These are phyloP conservation scores for Crambe crambe DNA, from an alignment of 37 sponge, comb jelly and placozoan genomes.

Conservation along the genomic window DNA sequence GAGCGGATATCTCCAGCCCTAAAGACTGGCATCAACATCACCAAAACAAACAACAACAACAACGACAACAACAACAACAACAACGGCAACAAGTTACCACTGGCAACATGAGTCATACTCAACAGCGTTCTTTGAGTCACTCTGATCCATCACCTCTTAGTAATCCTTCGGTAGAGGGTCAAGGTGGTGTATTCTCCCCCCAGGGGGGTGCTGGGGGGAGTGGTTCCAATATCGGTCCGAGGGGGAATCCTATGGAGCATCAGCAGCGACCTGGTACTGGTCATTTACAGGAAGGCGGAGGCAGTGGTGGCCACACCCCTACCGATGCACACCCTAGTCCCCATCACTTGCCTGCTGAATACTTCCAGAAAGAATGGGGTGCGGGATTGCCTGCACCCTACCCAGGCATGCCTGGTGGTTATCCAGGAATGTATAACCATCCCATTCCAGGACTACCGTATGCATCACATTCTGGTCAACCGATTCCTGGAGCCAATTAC, in stretches of 20 bases:
- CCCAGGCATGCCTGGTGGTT: neutral
- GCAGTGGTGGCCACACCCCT: neutral
- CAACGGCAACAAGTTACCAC: neutral
- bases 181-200: neutral
- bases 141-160: too few relatives aligned
- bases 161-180: neutral
- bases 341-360: neutral
- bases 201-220: neutral
- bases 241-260: neutral
- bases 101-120: neutral
- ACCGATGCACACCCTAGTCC: neutral
- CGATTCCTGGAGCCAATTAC: conserved; percentile 39
- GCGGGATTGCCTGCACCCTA: neutral
- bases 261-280: neutral
- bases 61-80: neutral
- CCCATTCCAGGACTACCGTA: conserved; percentile 29
- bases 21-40: neutral
- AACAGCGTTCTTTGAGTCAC: neutral
- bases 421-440: conserved; percentile 28
- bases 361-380: neutral
- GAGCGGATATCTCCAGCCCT: conserved; percentile 41
- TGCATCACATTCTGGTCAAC: conserved; percentile 19
- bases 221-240: neutral
- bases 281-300: conserved; percentile 4
- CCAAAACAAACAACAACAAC: neutral